phyloP scores from a whole-genome alignment of 2,888 invertebrate species.

The Meteorus colon region DNA sequence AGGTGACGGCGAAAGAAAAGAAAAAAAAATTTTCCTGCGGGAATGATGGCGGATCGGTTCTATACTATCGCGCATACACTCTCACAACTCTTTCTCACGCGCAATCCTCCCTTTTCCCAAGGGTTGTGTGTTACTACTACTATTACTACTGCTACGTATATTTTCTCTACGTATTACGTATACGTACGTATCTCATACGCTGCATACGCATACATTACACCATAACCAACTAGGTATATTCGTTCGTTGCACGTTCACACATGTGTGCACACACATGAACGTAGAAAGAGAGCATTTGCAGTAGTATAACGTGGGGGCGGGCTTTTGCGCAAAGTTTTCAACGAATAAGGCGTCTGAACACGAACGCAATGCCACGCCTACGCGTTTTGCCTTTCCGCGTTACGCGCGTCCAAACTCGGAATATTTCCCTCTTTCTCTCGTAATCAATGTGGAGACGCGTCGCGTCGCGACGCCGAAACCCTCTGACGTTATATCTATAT shows the following conservation, averaged over 20 bases:
- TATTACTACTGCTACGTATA: slow-evolving; percentile 7
- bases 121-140: slow-evolving; percentile 29
- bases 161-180: background rate
- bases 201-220: slow-evolving; percentile 6
- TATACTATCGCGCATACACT: slow-evolving; percentile 48
- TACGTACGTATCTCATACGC: slow-evolving; percentile 1
- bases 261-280: slow-evolving; percentile 18
- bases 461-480: slow-evolving; percentile 46
- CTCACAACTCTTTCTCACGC: slow-evolving; percentile 47
- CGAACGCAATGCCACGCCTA: slow-evolving; percentile 71
- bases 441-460: slow-evolving; percentile 69
- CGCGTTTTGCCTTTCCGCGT: slow-evolving; percentile 51
- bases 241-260: background rate
- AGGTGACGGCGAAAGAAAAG: slow-evolving; percentile 17
- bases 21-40: slow-evolving; percentile 47
- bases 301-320: slow-evolving; percentile 56
- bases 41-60: slow-evolving; percentile 51
- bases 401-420: slow-evolving; percentile 35
- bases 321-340: slow-evolving; percentile 71
- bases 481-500: slow-evolving; percentile 33
- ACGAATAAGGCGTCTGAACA: slow-evolving; percentile 72
- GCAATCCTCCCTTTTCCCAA: slow-evolving; percentile 9
- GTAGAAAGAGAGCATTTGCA: slow-evolving; percentile 23
- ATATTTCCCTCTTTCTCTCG: slow-evolving; percentile 70
- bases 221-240: background rate